Base-by-base conservation (phyloP, 30 jellyfish, hydroid and myxozoan species). In the Chironex yamaguchii region DNA sequence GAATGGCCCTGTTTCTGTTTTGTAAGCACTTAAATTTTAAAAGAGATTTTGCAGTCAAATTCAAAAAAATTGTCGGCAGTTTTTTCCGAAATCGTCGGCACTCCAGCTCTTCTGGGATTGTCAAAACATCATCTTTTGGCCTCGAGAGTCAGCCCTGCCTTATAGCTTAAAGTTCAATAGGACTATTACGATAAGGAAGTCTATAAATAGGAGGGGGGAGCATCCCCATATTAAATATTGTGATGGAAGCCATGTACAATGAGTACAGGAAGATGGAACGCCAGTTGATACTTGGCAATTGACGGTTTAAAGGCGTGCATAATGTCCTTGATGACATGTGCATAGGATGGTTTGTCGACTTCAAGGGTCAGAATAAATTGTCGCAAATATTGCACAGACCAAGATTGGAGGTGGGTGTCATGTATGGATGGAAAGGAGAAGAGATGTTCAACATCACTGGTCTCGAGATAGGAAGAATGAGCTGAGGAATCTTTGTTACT, bases 121-220 rank as follows among this genome's bases (percentile, higher is more conserved):
- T n/a, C n/a, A n/a, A n/a, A n/a, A n/a, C n/a, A n/a, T n/a, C n/a
- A n/a, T n/a, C n/a, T n/a, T n/a, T n/a, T n/a, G n/a, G n/a, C n/a
- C n/a, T n/a, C n/a, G n/a, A n/a, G n/a, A n/a, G n/a, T n/a, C n/a
- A n/a, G n/a, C n/a, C 58, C 70, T 36, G 66, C 66, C 67, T 65
- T 4, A 81, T 81, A 49, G 91, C 91, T 66, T 12, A 33, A 12
- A 58, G 62, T n/a, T 42, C 62, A 9, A n/a, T 71, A 31, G 72
- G 90, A 30, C 82, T 79, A 48, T 79, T 30, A 29, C 82, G 90
- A 64, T 79, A 62, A 52, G 90, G 90, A 23, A 34, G 90, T 3
- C 90, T 54, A 79, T 79, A 79, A 21, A 79, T 81, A 0, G 90
- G 81, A 67, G 20, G 90, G n/a, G n/a, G n/a, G n/a, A n/a, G n/a